These are phyloP conservation scores for Pachypanchax playfairii DNA, from an alignment of 2,113 vertebrate species.

Conservation along the genomic window DNA sequence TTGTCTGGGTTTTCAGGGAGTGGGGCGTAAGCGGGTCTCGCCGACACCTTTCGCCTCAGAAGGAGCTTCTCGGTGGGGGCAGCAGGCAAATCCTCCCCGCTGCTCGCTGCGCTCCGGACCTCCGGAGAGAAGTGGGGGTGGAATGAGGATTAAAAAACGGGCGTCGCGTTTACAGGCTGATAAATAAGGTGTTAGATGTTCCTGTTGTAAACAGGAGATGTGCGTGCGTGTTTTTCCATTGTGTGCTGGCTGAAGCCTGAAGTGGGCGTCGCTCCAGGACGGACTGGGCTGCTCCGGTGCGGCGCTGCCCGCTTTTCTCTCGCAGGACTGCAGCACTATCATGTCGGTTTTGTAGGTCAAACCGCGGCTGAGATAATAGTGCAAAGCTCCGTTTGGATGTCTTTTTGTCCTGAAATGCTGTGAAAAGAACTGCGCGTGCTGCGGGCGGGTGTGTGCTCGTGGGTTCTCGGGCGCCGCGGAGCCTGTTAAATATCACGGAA, in stretches of 20 bases:
- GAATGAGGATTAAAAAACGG: constrained; percentile 64
- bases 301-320: constrained; percentile 72
- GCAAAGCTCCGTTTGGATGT: background rate
- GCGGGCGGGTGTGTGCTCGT: constrained; percentile 60
- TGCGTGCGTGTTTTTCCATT: constrained; percentile 62
- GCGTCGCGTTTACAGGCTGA: constrained; percentile 49
- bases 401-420: constrained; percentile 2
- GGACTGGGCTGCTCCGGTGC: constrained; percentile 63
- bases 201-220: constrained; percentile 37
- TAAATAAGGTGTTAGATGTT: background rate
- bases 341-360: constrained; percentile 51
- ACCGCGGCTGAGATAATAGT: constrained; percentile 4
- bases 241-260: constrained; percentile 74
- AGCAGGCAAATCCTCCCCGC: constrained; percentile 70
- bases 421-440: background rate
- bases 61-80: constrained; percentile 64
- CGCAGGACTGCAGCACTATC: constrained; percentile 62
- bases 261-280: constrained; percentile 82
- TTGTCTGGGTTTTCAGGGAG: constrained; percentile 44
- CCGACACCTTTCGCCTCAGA: constrained; percentile 69
- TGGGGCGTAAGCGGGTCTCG: constrained; percentile 79
- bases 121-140: constrained; percentile 49
- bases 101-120: constrained; percentile 66
- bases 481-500: constrained; percentile 12
- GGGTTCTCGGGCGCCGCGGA: constrained; percentile 61